Percentiles rank a stretch among this genome's conserved stretches.
Evolutionary conservation across 2,888 invertebrate species (phyloP).

Genomic region (Drosophila atripex): DNA sequence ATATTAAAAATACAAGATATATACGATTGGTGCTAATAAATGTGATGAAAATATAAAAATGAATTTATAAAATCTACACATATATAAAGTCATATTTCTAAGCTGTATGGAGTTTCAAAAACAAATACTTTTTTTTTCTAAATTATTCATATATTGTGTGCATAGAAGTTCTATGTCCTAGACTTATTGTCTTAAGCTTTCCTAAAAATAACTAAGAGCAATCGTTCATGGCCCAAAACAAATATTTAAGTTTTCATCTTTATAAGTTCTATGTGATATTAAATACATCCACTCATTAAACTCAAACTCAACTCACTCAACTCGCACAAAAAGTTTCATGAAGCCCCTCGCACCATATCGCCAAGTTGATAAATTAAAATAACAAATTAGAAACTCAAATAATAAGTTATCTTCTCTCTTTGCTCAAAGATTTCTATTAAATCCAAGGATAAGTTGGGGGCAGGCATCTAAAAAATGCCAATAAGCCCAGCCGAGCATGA

Average conservation of each 20-base stretch:
- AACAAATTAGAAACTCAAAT: neutral
- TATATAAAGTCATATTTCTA: neutral
- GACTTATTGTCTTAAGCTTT: neutral
- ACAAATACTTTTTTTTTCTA: neutral
- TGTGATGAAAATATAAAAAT: neutral
- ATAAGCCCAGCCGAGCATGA: constrained; percentile 49
- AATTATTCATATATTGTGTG: neutral
- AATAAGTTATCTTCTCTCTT: neutral
- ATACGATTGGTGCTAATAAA: constrained; percentile 19
- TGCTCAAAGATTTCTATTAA: constrained; percentile 4
- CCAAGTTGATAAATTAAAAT: neutral
- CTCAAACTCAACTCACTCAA: neutral
- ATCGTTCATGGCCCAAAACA: too few relatives aligned
- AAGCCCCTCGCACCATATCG: neutral
- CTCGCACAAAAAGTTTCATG: neutral
- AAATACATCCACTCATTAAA: neutral
- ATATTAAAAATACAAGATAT: neutral
- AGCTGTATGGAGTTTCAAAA: neutral
- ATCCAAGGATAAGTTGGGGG: constrained; percentile 20
- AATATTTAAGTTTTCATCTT: neutral
- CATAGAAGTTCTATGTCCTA: neutral
- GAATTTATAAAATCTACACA: neutral
- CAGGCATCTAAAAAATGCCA: constrained; percentile 64
- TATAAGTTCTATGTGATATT: neutral
- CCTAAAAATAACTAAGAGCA: neutral